phyloP scores from a whole-genome alignment of 1,140 invertebrate genomes.

The Cryptotermes secundus region DNA sequence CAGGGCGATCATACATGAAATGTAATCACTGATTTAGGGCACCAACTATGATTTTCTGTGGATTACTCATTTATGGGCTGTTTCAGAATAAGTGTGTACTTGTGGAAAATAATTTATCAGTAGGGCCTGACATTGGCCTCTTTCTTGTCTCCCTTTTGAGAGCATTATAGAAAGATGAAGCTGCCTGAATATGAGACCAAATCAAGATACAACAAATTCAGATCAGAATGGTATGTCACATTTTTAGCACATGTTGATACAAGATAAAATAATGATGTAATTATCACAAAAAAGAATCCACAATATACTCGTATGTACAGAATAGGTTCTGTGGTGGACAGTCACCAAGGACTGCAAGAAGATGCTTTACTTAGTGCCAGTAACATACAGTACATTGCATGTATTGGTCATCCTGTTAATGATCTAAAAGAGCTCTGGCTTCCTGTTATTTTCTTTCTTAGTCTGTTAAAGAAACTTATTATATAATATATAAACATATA shows the following conservation, averaged over 20 bases:
- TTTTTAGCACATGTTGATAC: background rate
- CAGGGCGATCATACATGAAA: conserved; percentile 10
- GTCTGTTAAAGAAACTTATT: conserved; percentile 34
- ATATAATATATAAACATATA: conserved; percentile 34
- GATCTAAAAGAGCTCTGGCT: conserved; percentile 29
- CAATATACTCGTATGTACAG: background rate
- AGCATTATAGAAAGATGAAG: background rate
- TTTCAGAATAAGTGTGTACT: background rate
- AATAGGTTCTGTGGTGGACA: background rate
- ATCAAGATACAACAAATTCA: background rate
- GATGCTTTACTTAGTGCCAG: background rate
- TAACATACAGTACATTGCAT: background rate
- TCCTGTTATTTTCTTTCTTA: conserved; percentile 35
- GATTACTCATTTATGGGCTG: background rate
- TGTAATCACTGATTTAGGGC: background rate
- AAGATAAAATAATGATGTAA: background rate
- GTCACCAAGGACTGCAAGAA: background rate
- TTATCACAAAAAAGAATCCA: background rate
- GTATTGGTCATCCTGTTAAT: conserved; percentile 24
- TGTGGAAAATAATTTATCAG: background rate
- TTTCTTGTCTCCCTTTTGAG: background rate
- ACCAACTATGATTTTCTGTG: background rate
- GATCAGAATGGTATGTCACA: background rate
- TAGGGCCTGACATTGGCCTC: background rate
- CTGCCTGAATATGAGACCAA: background rate